Base-by-base conservation (phyloP, 2,888 invertebrate species). In the Platypus cylindrus region DNA sequence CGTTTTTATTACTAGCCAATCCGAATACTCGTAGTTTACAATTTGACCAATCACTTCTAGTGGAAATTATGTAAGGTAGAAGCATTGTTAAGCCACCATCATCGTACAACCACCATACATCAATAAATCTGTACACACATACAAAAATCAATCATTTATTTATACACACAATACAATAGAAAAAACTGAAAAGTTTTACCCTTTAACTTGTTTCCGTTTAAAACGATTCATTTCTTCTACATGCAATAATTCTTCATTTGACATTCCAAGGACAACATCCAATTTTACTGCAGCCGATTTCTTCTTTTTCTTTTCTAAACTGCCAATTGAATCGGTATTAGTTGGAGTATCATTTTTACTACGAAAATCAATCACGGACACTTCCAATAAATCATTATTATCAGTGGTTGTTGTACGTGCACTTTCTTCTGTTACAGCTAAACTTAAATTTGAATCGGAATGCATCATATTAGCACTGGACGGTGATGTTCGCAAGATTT, bases 41-140 rank as follows among this genome's bases (percentile, higher is more conserved):
- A 49, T 73, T 68, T 33, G 76, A 66, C 83, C 85, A 87, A 49
- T 76, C 70, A 5, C 77, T 71, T 45, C 86, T 71, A 48, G 78
- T 78, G 31, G 82, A 81, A 45, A 89, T 74, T 46, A 89, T 86
- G 60, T 89, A 86, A 0, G 87, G 87, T 47, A 89, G 60, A 39
- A 89, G 67, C 60, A 89, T 79, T 2, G 87, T 87, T 26, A 89
- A 66, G 55, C 85, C 85, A 53, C 85, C 85, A 60, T 86, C 93
- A 58, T 94, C 94, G 60, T 91, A 94, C 49, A 94, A 64, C 94
- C 94, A 95, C 86, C 91, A 93, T 28, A 93, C 90, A 63, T 93
- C 93, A 26, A 93, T 78, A 0, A 75, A 78, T 8, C 43, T 43
- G 16, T n/a, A 36, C 32, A 23, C 13, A 14, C 9, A 27, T 14